Conservation (phyloP, 2,888 invertebrate genomes). For the Megalurothrips usitatus region DNA sequence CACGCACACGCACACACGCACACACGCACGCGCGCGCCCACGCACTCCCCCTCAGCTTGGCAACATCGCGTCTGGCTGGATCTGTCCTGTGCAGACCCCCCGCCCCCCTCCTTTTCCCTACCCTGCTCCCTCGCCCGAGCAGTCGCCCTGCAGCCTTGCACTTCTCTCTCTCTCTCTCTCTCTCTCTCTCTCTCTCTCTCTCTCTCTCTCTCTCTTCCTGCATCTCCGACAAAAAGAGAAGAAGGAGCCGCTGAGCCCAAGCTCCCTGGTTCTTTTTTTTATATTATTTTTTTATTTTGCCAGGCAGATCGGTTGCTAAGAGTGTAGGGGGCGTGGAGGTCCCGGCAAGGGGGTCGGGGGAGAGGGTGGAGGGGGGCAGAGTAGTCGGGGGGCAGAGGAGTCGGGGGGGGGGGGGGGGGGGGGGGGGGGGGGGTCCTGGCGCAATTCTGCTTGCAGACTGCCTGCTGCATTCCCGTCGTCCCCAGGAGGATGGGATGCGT, state of each 20-base stretch:
- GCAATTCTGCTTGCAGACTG: not conserved
- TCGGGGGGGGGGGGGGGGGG: too few relatives aligned
- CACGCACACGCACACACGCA: not conserved
- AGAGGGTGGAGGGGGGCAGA: too few relatives aligned
- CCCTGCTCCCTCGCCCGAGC: not conserved
- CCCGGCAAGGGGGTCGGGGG: not conserved
- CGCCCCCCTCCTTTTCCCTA: not conserved
- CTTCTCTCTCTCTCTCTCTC: not conserved
- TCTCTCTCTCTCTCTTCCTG: not conserved
- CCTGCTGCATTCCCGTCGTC: not conserved
- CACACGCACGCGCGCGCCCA: not conserved
- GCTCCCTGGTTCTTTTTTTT: not conserved
- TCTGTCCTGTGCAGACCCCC: not conserved
- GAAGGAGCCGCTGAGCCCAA: not conserved
- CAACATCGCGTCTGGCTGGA: slow-evolving; percentile 14
- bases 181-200: not conserved
- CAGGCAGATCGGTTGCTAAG: not conserved
- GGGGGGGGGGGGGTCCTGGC: too few relatives aligned
- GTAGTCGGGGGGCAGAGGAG: too few relatives aligned
- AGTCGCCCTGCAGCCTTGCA: slow-evolving; percentile 1
- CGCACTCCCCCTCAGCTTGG: not conserved
- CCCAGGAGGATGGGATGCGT: not conserved
- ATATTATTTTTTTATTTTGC: not conserved
- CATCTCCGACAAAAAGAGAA: not conserved
- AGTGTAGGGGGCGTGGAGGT: not conserved